Conservation (phyloP, 2,113 vertebrate species). For the Indicator maculatus region DNA sequence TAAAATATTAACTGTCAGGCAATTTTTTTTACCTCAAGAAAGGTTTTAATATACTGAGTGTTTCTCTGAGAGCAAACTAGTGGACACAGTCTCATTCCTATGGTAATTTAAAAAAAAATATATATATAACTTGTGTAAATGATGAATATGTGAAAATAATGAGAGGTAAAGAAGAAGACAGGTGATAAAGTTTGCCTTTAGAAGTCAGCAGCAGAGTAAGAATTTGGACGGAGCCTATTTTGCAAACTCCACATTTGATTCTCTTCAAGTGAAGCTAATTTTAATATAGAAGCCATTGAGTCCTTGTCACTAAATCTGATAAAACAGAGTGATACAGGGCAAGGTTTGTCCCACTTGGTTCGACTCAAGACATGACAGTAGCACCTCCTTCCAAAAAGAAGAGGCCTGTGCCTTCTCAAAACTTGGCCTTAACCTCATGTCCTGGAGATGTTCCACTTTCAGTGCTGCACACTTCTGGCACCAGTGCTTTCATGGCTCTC, state of each 20-base stretch:
- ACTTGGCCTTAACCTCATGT: background rate
- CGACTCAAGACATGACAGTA: background rate
- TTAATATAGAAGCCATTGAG: background rate
- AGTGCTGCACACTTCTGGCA: background rate
- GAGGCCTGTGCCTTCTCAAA: background rate
- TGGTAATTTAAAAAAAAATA: background rate
- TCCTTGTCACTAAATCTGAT: background rate
- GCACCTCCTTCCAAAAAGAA: background rate
- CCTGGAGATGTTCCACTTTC: background rate
- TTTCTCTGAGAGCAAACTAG: background rate
- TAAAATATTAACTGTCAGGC: background rate
- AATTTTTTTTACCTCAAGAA: conserved; percentile 47
- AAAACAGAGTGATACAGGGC: background rate
- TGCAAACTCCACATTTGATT: background rate
- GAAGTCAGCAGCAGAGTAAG: background rate
- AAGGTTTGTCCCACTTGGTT: background rate
- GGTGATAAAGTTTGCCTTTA: background rate
- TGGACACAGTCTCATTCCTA: background rate
- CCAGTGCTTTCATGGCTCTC: accelerated
- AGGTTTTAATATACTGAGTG: conserved; percentile 33
- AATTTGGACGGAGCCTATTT: background rate
- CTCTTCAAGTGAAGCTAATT: background rate
- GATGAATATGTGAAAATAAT: background rate
- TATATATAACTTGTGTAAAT: background rate
- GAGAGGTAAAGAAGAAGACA: background rate